phyloP scores from a whole-genome alignment of 2,113 vertebrate genomes.

The Oostethus manadensis region DNA sequence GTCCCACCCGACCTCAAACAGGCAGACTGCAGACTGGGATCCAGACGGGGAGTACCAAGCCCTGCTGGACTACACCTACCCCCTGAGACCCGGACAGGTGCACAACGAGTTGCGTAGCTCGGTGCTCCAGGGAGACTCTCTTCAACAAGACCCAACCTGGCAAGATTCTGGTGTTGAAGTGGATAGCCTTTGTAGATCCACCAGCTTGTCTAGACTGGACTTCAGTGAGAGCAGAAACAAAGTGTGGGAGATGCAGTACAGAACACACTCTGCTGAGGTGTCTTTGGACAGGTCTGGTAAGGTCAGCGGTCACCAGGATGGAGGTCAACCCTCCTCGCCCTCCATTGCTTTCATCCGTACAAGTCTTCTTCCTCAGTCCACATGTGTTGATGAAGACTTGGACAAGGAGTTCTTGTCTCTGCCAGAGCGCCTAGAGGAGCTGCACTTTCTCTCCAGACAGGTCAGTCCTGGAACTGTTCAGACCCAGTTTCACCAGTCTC shows the following conservation, averaged over 20 bases:
- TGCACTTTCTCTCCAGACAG: slow-evolving; percentile 76
- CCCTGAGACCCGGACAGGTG: slow-evolving; percentile 73
- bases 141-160: slow-evolving; percentile 53
- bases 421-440: slow-evolving; percentile 76
- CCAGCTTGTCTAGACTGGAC: slow-evolving; percentile 48
- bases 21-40: slow-evolving; percentile 78
- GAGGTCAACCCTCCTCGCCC: slow-evolving; percentile 15
- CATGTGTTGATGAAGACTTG: slow-evolving; percentile 42
- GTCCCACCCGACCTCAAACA: slow-evolving; percentile 74
- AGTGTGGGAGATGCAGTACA: slow-evolving; percentile 19
- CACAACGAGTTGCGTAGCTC: slow-evolving; percentile 33
- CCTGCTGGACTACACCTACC: slow-evolving; percentile 90
- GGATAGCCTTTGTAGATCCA: slow-evolving; percentile 76
- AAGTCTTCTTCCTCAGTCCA: slow-evolving; percentile 52
- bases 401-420: slow-evolving; percentile 85
- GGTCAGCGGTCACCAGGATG: not conserved
- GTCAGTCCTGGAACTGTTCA: slow-evolving; percentile 18
- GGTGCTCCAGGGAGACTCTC: slow-evolving; percentile 14
- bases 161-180: slow-evolving; percentile 86
- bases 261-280: slow-evolving; percentile 32
- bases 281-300: slow-evolving; percentile 32
- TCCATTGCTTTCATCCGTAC: slow-evolving; percentile 49
- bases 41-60: slow-evolving; percentile 84
- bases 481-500: no score
- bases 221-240: slow-evolving; percentile 7